These are phyloP conservation scores for Thripadectes ignobilis DNA, from an alignment of 2,797 vertebrate genomes.

Conservation along the genomic window DNA sequence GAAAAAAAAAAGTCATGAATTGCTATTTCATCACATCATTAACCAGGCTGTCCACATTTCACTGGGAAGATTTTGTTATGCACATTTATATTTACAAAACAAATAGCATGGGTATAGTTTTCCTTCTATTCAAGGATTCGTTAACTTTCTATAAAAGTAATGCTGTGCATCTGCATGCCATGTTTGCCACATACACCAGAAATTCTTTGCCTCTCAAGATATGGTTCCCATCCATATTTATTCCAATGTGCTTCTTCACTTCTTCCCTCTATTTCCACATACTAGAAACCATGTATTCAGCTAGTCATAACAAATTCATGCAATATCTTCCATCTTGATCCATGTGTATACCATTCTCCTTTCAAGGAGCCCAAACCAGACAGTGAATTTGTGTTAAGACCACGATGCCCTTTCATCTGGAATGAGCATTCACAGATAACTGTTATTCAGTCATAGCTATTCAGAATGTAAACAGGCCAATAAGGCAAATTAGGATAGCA, in stretches of 20 bases:
- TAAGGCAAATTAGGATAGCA: background rate
- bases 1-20: background rate
- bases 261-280: background rate
- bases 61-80: background rate
- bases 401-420: background rate
- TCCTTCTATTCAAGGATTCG: background rate
- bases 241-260: background rate
- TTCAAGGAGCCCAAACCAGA: background rate
- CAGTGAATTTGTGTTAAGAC: fast-evolving
- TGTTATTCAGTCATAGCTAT: background rate
- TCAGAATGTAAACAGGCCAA: background rate
- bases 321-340: background rate
- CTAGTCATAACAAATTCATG: background rate
- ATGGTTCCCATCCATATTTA: background rate
- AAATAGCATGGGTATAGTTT: background rate
- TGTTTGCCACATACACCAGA: background rate
- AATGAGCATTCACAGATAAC: background rate
- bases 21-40: background rate
- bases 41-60: background rate
- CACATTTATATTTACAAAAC: background rate
- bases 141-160: background rate
- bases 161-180: background rate
- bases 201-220: background rate
- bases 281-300: background rate
- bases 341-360: background rate